Evolutionary conservation across 2,113 vertebrate species (phyloP).

Genomic region (Oncorhynchus keta): DNA sequence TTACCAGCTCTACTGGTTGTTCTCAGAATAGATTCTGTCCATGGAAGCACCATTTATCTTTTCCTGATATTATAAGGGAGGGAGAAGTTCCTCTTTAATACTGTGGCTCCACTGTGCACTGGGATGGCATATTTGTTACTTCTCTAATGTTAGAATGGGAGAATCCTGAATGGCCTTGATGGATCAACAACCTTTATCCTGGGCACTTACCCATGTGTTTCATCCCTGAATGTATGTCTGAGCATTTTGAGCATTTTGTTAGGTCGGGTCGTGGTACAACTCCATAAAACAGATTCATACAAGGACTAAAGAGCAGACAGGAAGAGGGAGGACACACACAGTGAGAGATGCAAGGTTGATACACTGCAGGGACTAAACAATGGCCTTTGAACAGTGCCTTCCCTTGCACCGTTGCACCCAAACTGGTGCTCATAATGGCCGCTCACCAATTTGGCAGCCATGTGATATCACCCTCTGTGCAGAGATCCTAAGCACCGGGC

Average conservation of each 20-base stretch:
- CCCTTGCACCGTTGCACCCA: conserved; percentile 1
- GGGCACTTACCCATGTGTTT: neutral
- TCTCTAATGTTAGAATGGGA: neutral
- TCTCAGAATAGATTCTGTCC: too few species aligned
- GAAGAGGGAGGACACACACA: neutral
- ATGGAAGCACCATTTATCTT: too few species aligned
- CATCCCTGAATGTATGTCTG: conserved; percentile 3
- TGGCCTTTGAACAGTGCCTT: too few species aligned
- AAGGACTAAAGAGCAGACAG: too few species aligned
- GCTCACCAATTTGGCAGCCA: conserved; percentile 33
- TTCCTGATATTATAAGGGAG: too few species aligned
- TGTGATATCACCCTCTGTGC: neutral
- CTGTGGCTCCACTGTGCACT: too few species aligned
- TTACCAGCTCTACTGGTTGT: too few species aligned
- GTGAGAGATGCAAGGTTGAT: neutral
- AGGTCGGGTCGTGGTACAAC: neutral
- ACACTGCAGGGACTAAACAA: too few species aligned
- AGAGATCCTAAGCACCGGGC: conserved; percentile 27
- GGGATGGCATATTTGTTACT: too few species aligned
- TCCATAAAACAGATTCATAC: neutral
- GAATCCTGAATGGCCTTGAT: conserved; percentile 21
- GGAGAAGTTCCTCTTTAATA: too few species aligned
- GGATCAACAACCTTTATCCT: conserved; percentile 21
- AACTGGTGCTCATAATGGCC: conserved; percentile 3
- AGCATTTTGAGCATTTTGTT: neutral